These are phyloP conservation scores for Clarias fuscus DNA, from an alignment of 2,797 vertebrate species.

Conservation along the genomic window DNA sequence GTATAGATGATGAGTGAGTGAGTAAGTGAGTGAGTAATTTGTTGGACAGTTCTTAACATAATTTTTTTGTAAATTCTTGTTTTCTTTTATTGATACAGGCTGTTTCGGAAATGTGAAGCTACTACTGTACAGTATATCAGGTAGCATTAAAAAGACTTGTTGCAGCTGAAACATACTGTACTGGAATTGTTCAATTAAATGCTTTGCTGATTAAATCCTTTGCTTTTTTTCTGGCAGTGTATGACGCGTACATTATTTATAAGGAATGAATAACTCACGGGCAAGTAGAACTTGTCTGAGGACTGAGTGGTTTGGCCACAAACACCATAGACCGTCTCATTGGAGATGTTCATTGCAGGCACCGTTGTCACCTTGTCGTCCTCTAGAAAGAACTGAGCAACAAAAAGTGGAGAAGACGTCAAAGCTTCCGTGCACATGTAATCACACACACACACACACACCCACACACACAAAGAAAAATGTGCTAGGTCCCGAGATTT, in stretches of 20 bases:
- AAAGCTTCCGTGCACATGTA: not conserved
- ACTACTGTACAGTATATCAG: too few relatives aligned
- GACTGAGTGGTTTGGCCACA: constrained; percentile 66
- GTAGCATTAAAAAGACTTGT: too few relatives aligned
- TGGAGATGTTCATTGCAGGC: constrained; percentile 78
- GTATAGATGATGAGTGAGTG: too few relatives aligned
- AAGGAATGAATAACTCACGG: constrained; percentile 77
- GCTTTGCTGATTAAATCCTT: too few relatives aligned
- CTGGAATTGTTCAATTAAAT: too few relatives aligned
- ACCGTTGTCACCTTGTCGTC: constrained; percentile 67
- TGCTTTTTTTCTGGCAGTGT: too few relatives aligned
- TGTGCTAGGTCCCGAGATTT: not conserved
- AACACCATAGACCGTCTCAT: constrained; percentile 71
- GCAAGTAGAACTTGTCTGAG: constrained; percentile 87
- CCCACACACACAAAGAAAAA: not conserved
- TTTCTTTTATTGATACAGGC: too few relatives aligned
- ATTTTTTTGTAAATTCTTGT: too few relatives aligned
- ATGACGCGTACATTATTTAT: not conserved
- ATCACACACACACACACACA: not conserved
- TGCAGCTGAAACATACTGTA: too few relatives aligned
- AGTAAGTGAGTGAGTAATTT: too few relatives aligned
- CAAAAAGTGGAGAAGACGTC: constrained; percentile 15
- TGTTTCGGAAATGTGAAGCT: too few relatives aligned
- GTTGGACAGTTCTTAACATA: too few relatives aligned
- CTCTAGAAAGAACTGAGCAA: constrained; percentile 87